phyloP scores from a whole-genome alignment of 2,797 vertebrate species.

The Epinephelus awoara region DNA sequence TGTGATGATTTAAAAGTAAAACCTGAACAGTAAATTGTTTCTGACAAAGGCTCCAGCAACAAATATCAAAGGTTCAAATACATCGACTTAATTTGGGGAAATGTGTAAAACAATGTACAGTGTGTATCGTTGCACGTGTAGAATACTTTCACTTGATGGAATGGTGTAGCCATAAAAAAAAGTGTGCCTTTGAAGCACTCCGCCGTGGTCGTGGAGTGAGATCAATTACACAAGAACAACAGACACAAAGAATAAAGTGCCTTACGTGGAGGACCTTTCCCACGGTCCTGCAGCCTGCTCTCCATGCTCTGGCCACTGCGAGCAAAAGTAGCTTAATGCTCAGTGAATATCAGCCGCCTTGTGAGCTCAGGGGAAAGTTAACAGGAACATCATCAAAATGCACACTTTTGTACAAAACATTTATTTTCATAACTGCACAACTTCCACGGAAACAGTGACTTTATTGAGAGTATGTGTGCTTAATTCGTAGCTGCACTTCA shows the following conservation, averaged over 20 bases:
- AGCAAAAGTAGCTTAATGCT: constrained; percentile 25
- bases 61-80: background rate
- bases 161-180: constrained; percentile 34
- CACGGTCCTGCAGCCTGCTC: constrained; percentile 85
- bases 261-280: constrained; percentile 89
- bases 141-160: constrained; percentile 11
- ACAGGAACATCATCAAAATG: constrained; percentile 1
- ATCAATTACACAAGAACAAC: constrained; percentile 91
- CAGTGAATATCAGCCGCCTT: constrained; percentile 4
- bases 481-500: constrained; percentile 83
- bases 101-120: background rate
- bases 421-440: constrained; percentile 12
- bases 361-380: background rate
- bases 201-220: constrained; percentile 85
- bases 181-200: constrained; percentile 87
- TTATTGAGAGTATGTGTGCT: constrained; percentile 66
- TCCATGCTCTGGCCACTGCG: constrained; percentile 33
- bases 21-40: background rate
- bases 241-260: constrained; percentile 86
- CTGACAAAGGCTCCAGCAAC: background rate
- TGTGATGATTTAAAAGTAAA: no score
- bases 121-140: background rate
- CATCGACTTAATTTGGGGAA: background rate
- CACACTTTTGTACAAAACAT: constrained; percentile 4
- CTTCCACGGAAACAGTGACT: constrained; percentile 41